phyloP scores from a whole-genome alignment of 2,888 invertebrate genomes.

The Euphydryas editha region DNA sequence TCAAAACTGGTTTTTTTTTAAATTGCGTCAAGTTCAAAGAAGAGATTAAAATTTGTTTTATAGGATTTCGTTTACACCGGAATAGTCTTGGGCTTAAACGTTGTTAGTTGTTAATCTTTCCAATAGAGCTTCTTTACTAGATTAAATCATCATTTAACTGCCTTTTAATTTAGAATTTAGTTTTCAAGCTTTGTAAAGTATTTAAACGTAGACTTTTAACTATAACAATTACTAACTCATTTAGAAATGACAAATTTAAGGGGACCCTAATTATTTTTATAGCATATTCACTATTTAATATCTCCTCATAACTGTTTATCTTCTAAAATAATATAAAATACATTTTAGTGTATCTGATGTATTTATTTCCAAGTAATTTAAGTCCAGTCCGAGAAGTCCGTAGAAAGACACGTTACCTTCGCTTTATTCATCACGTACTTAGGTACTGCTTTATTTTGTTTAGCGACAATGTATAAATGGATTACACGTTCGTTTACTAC shows the following conservation, averaged over 20 bases:
- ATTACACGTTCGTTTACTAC: not conserved
- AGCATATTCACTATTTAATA: not conserved
- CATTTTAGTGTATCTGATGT: conserved; percentile 20
- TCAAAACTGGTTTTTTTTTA: conserved; percentile 47
- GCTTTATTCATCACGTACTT: conserved; percentile 42
- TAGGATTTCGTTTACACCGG: conserved; percentile 52
- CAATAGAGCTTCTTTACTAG: conserved; percentile 39
- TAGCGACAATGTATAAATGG: conserved; percentile 17
- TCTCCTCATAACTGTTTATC: not conserved
- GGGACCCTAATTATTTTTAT: conserved; percentile 3
- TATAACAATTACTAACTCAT: no score
- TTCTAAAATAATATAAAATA: conserved; percentile 19
- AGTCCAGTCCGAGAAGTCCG: conserved; percentile 24
- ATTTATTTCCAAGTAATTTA: conserved; percentile 24
- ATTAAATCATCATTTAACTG: conserved; percentile 25
- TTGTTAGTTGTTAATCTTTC: conserved; percentile 44
- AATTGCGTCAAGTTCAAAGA: conserved; percentile 51
- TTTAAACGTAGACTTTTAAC: not conserved
- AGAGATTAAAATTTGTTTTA: conserved; percentile 54
- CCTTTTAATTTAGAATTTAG: not conserved
- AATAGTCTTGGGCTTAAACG: conserved; percentile 42
- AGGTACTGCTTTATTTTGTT: conserved; percentile 21
- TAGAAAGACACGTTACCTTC: conserved; percentile 42
- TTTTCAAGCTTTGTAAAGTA: not conserved
- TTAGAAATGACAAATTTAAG: not conserved